A percentile compares a stretch with the other conserved stretches of the same genome.
Evolutionary conservation across 2,113 vertebrate species (phyloP).

Genomic region (Platanista minor): DNA sequence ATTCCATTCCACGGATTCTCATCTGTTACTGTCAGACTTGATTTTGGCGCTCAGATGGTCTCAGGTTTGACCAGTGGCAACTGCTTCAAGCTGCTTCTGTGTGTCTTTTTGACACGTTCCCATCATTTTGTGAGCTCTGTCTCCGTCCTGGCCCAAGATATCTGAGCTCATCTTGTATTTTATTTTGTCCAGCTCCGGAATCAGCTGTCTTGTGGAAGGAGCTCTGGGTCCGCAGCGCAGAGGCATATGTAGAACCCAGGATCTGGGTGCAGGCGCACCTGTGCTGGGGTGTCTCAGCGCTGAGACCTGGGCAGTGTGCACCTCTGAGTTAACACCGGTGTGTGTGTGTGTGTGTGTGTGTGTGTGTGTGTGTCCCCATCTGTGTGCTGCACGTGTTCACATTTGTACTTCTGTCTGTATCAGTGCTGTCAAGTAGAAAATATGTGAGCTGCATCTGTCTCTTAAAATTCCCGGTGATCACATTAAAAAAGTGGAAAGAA

Average conservation of each 20-base stretch:
- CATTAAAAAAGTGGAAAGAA: neutral
- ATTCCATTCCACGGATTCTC: accelerated
- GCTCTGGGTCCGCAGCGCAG: neutral
- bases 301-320: neutral
- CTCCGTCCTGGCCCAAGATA: neutral
- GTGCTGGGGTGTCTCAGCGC: accelerated
- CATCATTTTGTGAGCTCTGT: accelerated
- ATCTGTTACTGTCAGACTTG: neutral
- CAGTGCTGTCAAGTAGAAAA: neutral
- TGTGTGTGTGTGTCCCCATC: accelerated
- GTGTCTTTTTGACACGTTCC: neutral
- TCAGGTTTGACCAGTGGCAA: neutral
- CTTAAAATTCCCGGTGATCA: neutral
- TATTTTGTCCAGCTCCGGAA: neutral
- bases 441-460: accelerated
- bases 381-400: accelerated
- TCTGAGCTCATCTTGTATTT: neutral
- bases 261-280: accelerated
- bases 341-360: accelerated
- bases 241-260: neutral
- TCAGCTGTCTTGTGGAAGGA: accelerated
- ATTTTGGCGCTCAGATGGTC: accelerated
- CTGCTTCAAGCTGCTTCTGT: neutral
- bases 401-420: accelerated
- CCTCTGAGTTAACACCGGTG: accelerated